phyloP scores from a whole-genome alignment of 2,113 vertebrate genomes.

The Carassius gibelio region DNA sequence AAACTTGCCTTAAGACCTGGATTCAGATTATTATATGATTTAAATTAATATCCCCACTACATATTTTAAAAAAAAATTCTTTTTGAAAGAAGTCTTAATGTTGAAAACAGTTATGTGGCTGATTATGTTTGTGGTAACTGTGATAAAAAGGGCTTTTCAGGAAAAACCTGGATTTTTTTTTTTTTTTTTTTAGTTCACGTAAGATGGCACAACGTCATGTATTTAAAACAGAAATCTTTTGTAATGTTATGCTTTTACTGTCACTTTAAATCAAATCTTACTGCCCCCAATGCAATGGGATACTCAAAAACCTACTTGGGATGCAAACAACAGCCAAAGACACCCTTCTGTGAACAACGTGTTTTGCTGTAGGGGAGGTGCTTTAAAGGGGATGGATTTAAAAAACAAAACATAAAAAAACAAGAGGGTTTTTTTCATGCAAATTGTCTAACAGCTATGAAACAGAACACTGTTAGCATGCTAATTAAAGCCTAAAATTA shows the following conservation, averaged over 20 bases:
- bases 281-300: no score
- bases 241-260: neutral
- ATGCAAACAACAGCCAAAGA: neutral
- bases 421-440: neutral
- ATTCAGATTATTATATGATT: no score
- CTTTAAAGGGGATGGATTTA: neutral
- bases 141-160: neutral
- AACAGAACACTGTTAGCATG: neutral
- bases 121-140: neutral
- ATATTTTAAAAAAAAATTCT: no score
- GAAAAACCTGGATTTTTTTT: neutral
- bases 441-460: neutral
- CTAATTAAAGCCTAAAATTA: neutral
- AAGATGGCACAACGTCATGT: no score
- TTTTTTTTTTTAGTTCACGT: no score
- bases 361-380: neutral
- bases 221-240: neutral
- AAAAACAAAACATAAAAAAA: neutral
- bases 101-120: neutral
- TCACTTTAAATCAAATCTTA: neutral
- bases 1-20: neutral
- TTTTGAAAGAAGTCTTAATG: no score
- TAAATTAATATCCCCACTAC: no score
- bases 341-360: neutral
- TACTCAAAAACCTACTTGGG: no score